Evolutionary conservation across 2,888 invertebrate species (phyloP), one percentile per base, ranked within the genome.

Genomic region (Syrista parreyssii): DNA sequence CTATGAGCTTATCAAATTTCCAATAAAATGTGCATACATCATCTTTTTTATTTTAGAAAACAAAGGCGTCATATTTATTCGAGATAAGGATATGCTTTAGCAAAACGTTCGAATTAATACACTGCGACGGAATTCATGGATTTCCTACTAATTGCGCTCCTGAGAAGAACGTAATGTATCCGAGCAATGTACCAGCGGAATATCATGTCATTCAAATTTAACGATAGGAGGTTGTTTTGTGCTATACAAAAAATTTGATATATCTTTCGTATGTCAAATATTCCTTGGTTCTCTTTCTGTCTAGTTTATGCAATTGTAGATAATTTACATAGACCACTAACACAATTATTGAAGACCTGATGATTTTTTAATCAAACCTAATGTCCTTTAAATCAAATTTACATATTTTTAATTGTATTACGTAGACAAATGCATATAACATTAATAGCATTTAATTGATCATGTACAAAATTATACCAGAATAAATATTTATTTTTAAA

Each of bases 31-130:
- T 40, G 32, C 30, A 69, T 30, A 1, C 30, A 23, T 69, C 30
- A 32, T 30, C 3, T 15, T 81, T 79, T 83, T 75, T 78, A 75
- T 89, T 86, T 31, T 91, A 93, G 87, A 91, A 93, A 78, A 92
- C 92, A 1, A 93, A 93, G 33, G 91, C 93, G 32, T 93, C 93
- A 3, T 94, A 94, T 86, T 88, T 97, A 75, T 93, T 94, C 32
- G 96, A 97, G 89, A 94, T 97, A 77, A 92, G 96, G 32, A 93
- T 97, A 75, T 97, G 97, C 86, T 95, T 97, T 83, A 92, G 95
- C 87, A 96, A 96, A 87, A 89, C 91, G 0, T 89, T 97, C 32
- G 89, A 93, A 68, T 87, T 95, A 30, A 92, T 93, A 3, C 93
- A 96, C 87, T 97, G 96, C 87, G 94, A 95, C 89, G 93, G 94